These are phyloP conservation scores for Rhaphigaster nebulosa DNA, from an alignment of 2,888 invertebrate genomes.

Conservation along the genomic window DNA sequence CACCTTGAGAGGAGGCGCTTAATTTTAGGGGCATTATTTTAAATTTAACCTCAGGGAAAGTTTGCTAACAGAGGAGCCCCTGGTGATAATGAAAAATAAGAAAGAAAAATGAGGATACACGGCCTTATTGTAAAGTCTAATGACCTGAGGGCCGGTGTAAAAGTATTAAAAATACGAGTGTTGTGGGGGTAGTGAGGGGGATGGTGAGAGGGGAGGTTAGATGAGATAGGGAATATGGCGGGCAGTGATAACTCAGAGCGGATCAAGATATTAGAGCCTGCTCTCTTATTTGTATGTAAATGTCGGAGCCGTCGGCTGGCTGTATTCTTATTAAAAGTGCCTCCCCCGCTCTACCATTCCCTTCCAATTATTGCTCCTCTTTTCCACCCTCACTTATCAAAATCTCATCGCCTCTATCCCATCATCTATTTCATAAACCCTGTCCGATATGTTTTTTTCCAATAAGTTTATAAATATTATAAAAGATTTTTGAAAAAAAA, in stretches of 20 bases:
- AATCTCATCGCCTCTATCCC: constrained; percentile 13
- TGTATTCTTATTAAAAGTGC: constrained; percentile 59
- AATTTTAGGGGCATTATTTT: constrained; percentile 65
- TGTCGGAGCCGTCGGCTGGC: constrained; percentile 30
- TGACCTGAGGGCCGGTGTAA: constrained; percentile 62
- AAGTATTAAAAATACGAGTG: constrained; percentile 63
- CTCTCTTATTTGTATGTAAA: constrained; percentile 60
- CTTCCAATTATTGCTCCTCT: constrained; percentile 44
- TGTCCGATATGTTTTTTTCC: not conserved
- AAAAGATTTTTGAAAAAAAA: not conserved
- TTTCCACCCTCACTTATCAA: constrained; percentile 45
- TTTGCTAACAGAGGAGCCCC: not conserved
- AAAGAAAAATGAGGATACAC: constrained; percentile 64
- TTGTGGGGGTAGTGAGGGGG: not conserved
- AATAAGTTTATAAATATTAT: not conserved
- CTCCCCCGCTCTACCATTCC: constrained; percentile 7
- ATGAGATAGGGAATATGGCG: constrained; percentile 53
- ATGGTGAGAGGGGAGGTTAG: not conserved
- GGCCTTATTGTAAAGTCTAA: constrained; percentile 64
- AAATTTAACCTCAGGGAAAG: constrained; percentile 63
- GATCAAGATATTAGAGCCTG: constrained; percentile 56
- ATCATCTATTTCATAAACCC: not conserved
- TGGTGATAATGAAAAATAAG: constrained; percentile 64
- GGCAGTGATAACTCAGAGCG: constrained; percentile 47
- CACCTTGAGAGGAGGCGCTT: constrained; percentile 59